Evolutionary conservation across 1,140 invertebrate species (phyloP).

Genomic region (Liolophura sinensis): DNA sequence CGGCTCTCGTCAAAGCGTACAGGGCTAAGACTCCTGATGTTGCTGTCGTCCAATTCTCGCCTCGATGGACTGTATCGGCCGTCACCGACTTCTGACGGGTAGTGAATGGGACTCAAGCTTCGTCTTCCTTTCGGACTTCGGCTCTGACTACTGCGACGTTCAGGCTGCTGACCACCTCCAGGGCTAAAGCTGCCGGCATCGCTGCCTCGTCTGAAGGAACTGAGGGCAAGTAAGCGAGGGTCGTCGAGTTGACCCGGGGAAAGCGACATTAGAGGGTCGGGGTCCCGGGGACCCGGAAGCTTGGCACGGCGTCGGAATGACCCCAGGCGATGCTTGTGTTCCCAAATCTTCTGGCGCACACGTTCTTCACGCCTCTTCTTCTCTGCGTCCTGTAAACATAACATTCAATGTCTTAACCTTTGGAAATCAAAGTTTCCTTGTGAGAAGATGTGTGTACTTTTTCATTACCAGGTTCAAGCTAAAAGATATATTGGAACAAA

Average conservation of each 20-base stretch:
- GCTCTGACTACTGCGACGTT: background rate
- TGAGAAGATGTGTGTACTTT: too few species aligned
- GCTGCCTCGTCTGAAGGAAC: conserved; percentile 12
- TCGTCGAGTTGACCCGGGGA: conserved; percentile 18
- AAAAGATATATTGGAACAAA: too few species aligned
- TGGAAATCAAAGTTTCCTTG: too few species aligned
- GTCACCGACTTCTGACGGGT: conserved; percentile 22
- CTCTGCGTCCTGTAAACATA: conserved; percentile 39
- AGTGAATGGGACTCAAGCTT: conserved; percentile 36
- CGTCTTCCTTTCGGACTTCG: conserved; percentile 6
- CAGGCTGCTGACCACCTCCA: background rate
- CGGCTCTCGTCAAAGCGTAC: conserved; percentile 37
- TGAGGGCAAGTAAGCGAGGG: conserved; percentile 16
- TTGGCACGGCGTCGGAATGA: conserved; percentile 44
- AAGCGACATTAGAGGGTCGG: conserved; percentile 22
- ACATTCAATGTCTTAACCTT: too few species aligned
- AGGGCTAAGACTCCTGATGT: conserved; percentile 28
- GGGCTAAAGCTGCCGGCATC: conserved; percentile 7
- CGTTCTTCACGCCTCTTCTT: conserved; percentile 49
- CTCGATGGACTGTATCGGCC: conserved; percentile 34
- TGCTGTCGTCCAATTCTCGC: conserved; percentile 40
- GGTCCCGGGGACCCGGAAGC: conserved; percentile 32
- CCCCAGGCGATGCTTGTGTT: conserved; percentile 47
- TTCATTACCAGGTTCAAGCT: too few species aligned
- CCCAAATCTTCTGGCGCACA: conserved; percentile 50